These are phyloP conservation scores for Lipotes vexillifer DNA, from an alignment of 2,113 vertebrate genomes.

Conservation along the genomic window DNA sequence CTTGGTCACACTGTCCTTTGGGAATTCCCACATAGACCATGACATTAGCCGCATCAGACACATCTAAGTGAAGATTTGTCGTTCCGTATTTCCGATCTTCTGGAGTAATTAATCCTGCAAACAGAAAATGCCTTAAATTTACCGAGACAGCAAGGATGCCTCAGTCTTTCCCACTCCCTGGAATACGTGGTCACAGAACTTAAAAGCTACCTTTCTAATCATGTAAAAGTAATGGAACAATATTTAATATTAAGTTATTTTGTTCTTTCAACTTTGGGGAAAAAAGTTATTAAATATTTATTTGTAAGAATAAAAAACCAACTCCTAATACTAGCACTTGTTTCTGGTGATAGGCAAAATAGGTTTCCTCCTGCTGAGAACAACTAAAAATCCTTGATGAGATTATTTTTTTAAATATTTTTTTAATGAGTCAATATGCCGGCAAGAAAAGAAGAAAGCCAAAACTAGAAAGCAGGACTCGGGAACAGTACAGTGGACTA, in stretches of 20 bases:
- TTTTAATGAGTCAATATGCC: neutral
- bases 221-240: neutral
- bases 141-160: neutral
- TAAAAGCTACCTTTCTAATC: neutral
- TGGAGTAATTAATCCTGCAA: constrained; percentile 83
- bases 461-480: neutral
- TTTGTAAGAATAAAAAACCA: neutral
- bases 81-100: constrained; percentile 85
- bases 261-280: neutral
- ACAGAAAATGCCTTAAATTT: neutral
- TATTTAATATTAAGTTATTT: neutral
- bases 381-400: neutral
- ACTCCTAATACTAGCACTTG: neutral
- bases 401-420: neutral
- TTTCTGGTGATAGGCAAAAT: neutral
- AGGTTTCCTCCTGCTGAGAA: neutral
- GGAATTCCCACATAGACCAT: constrained; percentile 89
- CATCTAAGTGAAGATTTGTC: constrained; percentile 86
- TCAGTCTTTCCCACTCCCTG: neutral
- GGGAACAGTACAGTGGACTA: fast-evolving
- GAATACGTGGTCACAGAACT: neutral
- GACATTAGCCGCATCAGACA: constrained; percentile 86
- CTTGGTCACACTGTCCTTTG: constrained; percentile 82
- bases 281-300: neutral
- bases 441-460: neutral